Evolutionary conservation across 23 tunicate species (phyloP).

Genomic region (Halocynthia roretzi): DNA sequence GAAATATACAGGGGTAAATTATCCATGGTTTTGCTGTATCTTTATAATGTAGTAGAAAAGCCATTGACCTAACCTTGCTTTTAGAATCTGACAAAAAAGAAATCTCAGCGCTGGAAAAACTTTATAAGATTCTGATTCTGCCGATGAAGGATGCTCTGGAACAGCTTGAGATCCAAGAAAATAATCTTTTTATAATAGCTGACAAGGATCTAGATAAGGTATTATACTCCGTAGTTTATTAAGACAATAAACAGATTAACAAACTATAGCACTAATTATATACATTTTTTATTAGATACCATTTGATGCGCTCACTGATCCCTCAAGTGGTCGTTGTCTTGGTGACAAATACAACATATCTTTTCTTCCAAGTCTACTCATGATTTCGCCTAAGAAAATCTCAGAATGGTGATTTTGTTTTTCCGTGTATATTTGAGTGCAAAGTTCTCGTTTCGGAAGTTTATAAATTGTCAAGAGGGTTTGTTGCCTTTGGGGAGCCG

Average conservation of each 20-base stretch:
- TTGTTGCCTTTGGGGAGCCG: no score
- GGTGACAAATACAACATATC: conserved; percentile 37
- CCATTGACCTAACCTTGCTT: no score
- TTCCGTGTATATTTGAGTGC: background rate
- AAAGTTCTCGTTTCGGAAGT: background rate
- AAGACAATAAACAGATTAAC: no score
- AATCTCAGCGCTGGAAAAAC: conserved; percentile 17
- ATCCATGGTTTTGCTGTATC: no score
- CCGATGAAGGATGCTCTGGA: conserved; percentile 26
- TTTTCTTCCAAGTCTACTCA: no score
- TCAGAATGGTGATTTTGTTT: no score
- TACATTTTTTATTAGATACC: conserved; percentile 39
- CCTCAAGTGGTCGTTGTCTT: conserved; percentile 15
- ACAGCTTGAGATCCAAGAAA: background rate
- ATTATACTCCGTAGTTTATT: background rate
- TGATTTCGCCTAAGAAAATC: no score
- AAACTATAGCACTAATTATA: background rate
- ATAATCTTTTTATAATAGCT: conserved; percentile 11
- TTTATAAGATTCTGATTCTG: conserved; percentile 31
- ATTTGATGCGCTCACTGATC: conserved; percentile 45
- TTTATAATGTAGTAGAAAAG: no score
- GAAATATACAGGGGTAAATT: no score
- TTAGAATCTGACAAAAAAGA: no score
- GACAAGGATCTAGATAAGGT: conserved; percentile 41
- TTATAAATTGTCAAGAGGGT: background rate